Evolutionary conservation across 2,113 vertebrate genomes (phyloP).

Genomic region (Anseranas semipalmata): DNA sequence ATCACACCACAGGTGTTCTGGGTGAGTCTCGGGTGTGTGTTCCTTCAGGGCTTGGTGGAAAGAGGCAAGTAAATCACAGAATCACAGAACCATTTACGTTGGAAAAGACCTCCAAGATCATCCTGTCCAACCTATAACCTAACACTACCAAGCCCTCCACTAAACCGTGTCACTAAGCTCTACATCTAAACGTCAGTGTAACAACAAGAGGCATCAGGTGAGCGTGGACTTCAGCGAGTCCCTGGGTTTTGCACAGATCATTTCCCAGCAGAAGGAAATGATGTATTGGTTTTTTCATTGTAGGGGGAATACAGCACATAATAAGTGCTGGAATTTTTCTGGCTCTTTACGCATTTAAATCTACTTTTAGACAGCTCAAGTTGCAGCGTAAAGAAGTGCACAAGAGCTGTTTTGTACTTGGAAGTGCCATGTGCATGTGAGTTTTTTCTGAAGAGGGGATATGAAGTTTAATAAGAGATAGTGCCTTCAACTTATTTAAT

Average conservation of each 20-base stretch:
- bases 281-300: not conserved
- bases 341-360: not conserved
- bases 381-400: not conserved
- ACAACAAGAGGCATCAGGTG: not conserved
- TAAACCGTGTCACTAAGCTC: too few species aligned
- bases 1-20: not conserved
- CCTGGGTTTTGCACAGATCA: not conserved
- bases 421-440: accelerated
- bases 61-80: not conserved
- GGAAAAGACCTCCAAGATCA: too few species aligned
- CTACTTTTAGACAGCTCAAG: not conserved
- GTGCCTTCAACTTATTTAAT: not conserved
- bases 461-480: not conserved
- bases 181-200: too few species aligned
- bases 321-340: not conserved
- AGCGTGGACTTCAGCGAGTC: not conserved
- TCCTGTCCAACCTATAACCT: too few species aligned
- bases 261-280: not conserved
- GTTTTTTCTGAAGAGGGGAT: not conserved
- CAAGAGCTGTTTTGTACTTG: not conserved
- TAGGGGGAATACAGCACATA: too few species aligned
- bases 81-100: too few species aligned
- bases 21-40: not conserved
- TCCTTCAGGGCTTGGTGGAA: not conserved
- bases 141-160: too few species aligned